Evolutionary conservation across 2,113 vertebrate species (phyloP), one percentile per base, ranked within the genome.

Genomic region (Indri indri): DNA sequence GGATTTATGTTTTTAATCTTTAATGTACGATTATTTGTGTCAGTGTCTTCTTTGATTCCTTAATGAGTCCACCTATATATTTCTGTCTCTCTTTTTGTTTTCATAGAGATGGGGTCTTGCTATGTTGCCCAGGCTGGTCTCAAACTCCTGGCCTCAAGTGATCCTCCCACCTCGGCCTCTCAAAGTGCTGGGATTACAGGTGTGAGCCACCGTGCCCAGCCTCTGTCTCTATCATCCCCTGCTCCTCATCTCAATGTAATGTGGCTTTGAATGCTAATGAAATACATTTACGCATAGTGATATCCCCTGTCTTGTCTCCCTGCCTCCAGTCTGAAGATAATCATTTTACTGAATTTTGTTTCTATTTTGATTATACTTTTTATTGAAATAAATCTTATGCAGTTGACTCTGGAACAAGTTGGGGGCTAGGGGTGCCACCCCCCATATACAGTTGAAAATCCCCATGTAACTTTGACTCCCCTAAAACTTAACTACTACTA

Each of bases 1-100:
- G n/a, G 47, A 82, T 40, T 85, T 91, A 42, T 40, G 30, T 47
- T 83, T 90, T 96, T 57, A 94, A 81, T 94, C 52, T 65, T 59
- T 73, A 82, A 73, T 91, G 47, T 20, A 61, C 40, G 59, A 2
- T 37, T 61, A 42, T 37, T 47, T 23, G 13, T 73, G 47, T 61
- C 66, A 50, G n/a, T 73, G 20, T 88, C 73, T 65, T 85, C 52
- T 91, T 84, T 34, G 50, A 71, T 18, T n/a, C 59, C 5, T 68
- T 76, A 65, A 42, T 37, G 18, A 71, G 71, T 27, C 22, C 37
- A 45, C 57, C 45, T 80, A 10, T 82, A 54, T 83, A 14, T 32
- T 16, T 52, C 10, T 45, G 5, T 16, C 4, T n/a, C 40, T 47
- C 45, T 40, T 23, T 30, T 12, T 30, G 8, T 65, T 34, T 66